phyloP scores from a whole-genome alignment of 2,888 invertebrate genomes.

The Mamestra brassicae region DNA sequence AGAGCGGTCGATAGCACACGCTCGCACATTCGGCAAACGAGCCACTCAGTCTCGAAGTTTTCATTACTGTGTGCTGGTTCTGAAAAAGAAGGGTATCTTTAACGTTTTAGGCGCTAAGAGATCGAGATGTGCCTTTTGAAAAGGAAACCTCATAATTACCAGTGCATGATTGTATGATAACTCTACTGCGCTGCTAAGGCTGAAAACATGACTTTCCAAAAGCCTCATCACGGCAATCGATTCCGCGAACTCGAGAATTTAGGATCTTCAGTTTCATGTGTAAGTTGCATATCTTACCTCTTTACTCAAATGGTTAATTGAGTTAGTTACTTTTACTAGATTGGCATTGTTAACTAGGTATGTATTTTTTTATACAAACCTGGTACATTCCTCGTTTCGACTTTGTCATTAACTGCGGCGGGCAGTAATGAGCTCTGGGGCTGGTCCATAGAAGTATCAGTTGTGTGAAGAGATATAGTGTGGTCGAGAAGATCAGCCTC shows the following conservation, averaged over 20 bases:
- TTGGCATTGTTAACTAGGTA: not conserved
- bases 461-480: conserved; percentile 84
- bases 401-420: conserved; percentile 48
- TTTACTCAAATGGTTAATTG: not conserved
- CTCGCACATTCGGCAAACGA: conserved; percentile 84
- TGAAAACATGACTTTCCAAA: not conserved
- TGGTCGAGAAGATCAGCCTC: conserved; percentile 86
- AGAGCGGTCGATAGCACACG: conserved; percentile 85
- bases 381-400: conserved; percentile 53
- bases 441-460: conserved; percentile 68
- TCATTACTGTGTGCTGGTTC: conserved; percentile 70
- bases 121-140: not conserved
- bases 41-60: conserved; percentile 84
- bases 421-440: conserved; percentile 45
- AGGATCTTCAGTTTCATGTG: not conserved
- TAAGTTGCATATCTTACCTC: not conserved
- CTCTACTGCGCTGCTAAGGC: not conserved
- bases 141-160: not conserved
- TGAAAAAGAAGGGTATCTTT: conserved; percentile 56
- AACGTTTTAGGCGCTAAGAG: not conserved
- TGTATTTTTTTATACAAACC: conserved; percentile 27
- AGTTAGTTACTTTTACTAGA: not conserved
- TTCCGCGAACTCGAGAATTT: not conserved
- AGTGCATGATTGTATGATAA: not conserved
- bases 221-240: not conserved